Conservation (phyloP, 1,140 invertebrate species). For the Philotrypesis tridentata region DNA sequence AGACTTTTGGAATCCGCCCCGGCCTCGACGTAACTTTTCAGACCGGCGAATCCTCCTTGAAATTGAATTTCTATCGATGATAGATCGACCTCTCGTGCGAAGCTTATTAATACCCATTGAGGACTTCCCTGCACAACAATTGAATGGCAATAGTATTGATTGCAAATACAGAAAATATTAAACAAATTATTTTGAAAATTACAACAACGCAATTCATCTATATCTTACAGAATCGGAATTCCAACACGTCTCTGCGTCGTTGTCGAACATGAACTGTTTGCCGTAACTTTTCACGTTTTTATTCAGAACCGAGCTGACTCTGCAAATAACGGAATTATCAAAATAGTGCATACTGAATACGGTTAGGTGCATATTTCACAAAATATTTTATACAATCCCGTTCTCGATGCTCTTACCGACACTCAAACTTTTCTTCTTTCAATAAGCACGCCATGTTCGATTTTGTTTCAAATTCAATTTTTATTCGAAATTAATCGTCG, state of each 20-base stretch:
- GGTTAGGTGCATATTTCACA: conserved; percentile 2
- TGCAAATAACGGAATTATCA: conserved; percentile 57
- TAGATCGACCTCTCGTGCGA: conserved; percentile 65
- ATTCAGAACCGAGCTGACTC: conserved; percentile 80
- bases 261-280: conserved; percentile 78
- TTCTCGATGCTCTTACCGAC: conserved; percentile 55
- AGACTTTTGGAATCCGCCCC: conserved; percentile 57
- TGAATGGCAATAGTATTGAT: conserved; percentile 32
- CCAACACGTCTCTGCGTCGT: conserved; percentile 79
- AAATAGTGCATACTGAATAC: conserved; percentile 6
- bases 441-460: conserved; percentile 54
- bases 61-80: conserved; percentile 76
- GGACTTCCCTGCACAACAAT: conserved; percentile 73
- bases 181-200: neutral
- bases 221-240: conserved; percentile 78
- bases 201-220: too few species aligned
- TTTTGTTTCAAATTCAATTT: neutral
- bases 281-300: conserved; percentile 78
- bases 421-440: conserved; percentile 55
- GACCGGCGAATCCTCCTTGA: conserved; percentile 80
- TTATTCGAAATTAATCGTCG: neutral
- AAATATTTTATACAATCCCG: conserved; percentile 2
- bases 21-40: conserved; percentile 73
- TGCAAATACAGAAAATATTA: conserved; percentile 21
- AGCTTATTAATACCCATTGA: conserved; percentile 77